These are phyloP conservation scores for Gastrophysa polygoni DNA, from an alignment of 2,888 invertebrate genomes.

Conservation along the genomic window DNA sequence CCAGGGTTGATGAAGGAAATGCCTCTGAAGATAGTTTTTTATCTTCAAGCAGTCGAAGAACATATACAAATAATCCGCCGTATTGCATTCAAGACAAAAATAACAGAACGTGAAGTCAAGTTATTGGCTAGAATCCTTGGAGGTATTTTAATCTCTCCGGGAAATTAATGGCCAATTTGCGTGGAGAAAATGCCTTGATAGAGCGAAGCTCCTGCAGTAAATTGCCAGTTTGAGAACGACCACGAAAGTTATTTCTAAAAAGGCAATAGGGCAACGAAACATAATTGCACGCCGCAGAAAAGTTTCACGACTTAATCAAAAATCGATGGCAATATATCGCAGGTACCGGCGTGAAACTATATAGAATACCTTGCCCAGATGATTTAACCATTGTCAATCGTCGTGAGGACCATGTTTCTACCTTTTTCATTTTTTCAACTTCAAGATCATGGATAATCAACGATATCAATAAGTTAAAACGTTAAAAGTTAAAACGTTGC, in stretches of 20 bases:
- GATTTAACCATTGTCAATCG: too few species aligned
- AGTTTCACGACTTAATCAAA: not conserved
- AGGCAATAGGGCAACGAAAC: constrained; percentile 1
- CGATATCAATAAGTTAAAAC: too few species aligned
- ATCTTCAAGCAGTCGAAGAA: too few species aligned
- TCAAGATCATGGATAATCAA: too few species aligned
- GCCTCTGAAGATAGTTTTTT: too few species aligned
- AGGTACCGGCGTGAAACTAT: not conserved
- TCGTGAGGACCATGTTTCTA: too few species aligned
- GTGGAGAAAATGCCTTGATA: constrained; percentile 8
- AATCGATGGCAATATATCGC: not conserved
- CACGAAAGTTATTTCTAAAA: not conserved
- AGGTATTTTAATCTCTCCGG: not conserved
- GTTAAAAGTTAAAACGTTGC: too few species aligned
- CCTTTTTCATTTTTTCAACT: too few species aligned
- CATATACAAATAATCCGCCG: too few species aligned
- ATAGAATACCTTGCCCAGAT: too few species aligned
- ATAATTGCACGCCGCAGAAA: not conserved
- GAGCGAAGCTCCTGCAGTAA: not conserved
- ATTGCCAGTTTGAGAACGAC: not conserved
- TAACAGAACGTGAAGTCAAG: not conserved
- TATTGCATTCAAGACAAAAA: too few species aligned
- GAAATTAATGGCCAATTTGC: constrained; percentile 24
- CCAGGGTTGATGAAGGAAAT: too few species aligned
- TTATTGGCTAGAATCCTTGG: not conserved